A percentile compares a stretch with the other conserved stretches of the same genome.
These are phyloP conservation scores for Drosophila formosana DNA, from an alignment of 2,888 invertebrate genomes.

Conservation along the genomic window DNA sequence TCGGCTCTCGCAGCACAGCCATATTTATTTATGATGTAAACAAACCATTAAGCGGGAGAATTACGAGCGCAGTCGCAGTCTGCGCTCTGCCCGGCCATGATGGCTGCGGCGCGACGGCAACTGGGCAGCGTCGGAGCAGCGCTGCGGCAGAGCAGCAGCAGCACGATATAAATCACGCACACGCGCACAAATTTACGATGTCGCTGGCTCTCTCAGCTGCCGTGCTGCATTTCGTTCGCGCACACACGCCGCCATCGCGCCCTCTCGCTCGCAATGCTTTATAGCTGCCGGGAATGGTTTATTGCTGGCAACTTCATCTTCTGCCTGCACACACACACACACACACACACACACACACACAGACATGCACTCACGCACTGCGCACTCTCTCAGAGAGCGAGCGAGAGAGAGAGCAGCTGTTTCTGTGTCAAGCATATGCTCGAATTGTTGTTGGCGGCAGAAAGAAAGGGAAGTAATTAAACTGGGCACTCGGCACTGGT, in stretches of 20 bases:
- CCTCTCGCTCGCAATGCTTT: constrained; percentile 83
- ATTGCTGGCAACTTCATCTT: constrained; percentile 81
- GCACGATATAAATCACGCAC: constrained; percentile 67
- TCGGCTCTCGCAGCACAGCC: constrained; percentile 71
- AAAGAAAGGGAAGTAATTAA: constrained; percentile 61
- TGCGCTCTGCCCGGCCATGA: constrained; percentile 63
- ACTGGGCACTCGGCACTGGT: constrained; percentile 36
- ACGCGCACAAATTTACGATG: constrained; percentile 64
- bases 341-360: constrained; percentile 33
- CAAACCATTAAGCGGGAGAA: constrained; percentile 83
- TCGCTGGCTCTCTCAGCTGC: constrained; percentile 49
- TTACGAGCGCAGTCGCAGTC: constrained; percentile 79
- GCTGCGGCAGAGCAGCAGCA: constrained; percentile 44
- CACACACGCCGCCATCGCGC: constrained; percentile 1
- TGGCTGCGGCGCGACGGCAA: constrained; percentile 56
- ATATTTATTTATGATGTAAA: constrained; percentile 84
- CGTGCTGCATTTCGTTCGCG: constrained; percentile 31
- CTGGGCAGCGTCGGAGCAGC: constrained; percentile 21
- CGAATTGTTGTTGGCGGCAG: constrained; percentile 50
- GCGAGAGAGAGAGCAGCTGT: constrained; percentile 74
- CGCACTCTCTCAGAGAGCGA: constrained; percentile 56
- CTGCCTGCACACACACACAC: constrained; percentile 56
- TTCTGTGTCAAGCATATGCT: constrained; percentile 75
- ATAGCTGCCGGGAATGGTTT: constrained; percentile 85
- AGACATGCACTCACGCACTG: constrained; percentile 23